phyloP scores from a whole-genome alignment of 2,797 vertebrate species.

The Centroberyx gerrardi region DNA sequence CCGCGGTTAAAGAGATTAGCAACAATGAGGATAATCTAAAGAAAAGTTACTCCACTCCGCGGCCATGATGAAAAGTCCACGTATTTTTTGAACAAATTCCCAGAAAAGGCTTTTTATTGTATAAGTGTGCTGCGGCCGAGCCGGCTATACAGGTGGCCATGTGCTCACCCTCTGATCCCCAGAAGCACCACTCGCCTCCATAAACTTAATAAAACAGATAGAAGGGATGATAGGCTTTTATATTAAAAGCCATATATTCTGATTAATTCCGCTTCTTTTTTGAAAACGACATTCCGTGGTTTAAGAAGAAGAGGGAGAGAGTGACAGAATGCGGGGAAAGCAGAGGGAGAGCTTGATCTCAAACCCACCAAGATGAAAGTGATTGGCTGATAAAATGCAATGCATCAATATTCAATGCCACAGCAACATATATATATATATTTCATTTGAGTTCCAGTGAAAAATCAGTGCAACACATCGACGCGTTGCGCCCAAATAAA shows the following conservation, averaged over 20 bases:
- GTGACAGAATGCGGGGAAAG: background rate
- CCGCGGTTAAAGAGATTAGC: slow-evolving; percentile 89
- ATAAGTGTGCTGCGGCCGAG: slow-evolving; percentile 77
- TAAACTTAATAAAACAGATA: slow-evolving; percentile 92
- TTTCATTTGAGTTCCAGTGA: slow-evolving; percentile 18
- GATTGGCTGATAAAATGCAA: slow-evolving; percentile 1
- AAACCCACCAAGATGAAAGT: background rate
- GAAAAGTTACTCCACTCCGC: slow-evolving; percentile 83
- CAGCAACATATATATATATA: background rate
- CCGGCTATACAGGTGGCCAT: slow-evolving; percentile 68
- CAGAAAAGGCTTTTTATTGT: slow-evolving; percentile 90
- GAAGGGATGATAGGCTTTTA: slow-evolving; percentile 84
- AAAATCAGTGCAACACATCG: slow-evolving; percentile 12
- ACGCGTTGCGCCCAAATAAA: slow-evolving; percentile 55
- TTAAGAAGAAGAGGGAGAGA: slow-evolving; percentile 7
- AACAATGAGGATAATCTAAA: slow-evolving; percentile 86
- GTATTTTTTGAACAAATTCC: slow-evolving; percentile 85
- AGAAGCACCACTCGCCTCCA: slow-evolving; percentile 77
- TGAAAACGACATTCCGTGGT: slow-evolving; percentile 63
- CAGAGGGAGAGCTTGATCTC: background rate
- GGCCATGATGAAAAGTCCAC: slow-evolving; percentile 77
- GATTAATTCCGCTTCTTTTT: slow-evolving; percentile 89
- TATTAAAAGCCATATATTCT: slow-evolving; percentile 92
- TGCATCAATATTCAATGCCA: slow-evolving; percentile 3
- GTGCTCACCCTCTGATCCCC: slow-evolving; percentile 87